Base-by-base conservation (phyloP, 2,113 vertebrate species). In the Sebastes schlegelii region DNA sequence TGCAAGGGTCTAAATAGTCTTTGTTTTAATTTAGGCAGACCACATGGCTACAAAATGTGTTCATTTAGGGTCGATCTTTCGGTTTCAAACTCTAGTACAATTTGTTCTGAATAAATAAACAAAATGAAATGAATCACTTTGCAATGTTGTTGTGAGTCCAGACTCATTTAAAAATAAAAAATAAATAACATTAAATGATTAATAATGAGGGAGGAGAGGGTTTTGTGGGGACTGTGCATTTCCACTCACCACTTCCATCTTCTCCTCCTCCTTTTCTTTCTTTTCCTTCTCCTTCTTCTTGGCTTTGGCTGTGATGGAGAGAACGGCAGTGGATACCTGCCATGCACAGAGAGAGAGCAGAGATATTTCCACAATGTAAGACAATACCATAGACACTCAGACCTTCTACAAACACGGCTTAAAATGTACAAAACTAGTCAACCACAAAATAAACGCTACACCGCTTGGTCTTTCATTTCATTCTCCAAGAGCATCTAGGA, bases 221-320 rank as follows among this genome's bases (percentile, higher is more conserved):
- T 3, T 43, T 65, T 46, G 17, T 0, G 5, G 10, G 11, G 11
- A 5, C 43, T 55, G 46, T 14, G 23, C 11, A 51, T 78, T 72
- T 66, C 34, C 74, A 96, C 97, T 83, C 83, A 99, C 98, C 96
- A 99, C 98, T 96, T 99, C 98, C 98, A 99, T 99, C 92, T 97
- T 97, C 85, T 98, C 97, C 82, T 98, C 97, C 86, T 98, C 97
- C 72, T 98, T 99, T 66, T 96, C 95, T 68, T 96, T 96, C 88
- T 98, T 98, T 75, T 99, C 98, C 91, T 99, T 99, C 87, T 99
- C 98, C 88, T 99, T 99, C 95, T 99, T 99, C 95, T 99, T 99
- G 84, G 98, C 98, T 93, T 99, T 99, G 88, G 98, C 98, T 49
- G 98, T 99, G 94, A 99, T 99, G 92, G 98, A 99, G 74, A 99